Conservation (phyloP, 2,888 invertebrate genomes). For the Epiblema foenella region DNA sequence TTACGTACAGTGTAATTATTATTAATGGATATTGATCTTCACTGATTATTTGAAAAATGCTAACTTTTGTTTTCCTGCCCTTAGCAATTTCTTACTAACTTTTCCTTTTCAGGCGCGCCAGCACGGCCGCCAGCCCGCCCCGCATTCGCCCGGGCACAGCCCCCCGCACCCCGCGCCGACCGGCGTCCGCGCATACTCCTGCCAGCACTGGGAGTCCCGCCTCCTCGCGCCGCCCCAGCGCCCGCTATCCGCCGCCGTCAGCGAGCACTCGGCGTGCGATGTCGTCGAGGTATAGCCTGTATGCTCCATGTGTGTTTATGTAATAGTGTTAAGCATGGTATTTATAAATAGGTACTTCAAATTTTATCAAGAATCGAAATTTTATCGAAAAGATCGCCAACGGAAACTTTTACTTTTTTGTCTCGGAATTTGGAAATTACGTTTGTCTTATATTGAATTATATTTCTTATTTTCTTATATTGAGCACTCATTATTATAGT, state of each 20-base stretch:
- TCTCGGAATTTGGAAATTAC: no score
- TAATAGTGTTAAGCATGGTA: constrained; percentile 46
- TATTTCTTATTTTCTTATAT: no score
- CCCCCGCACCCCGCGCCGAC: constrained; percentile 83
- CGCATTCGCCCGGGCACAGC: constrained; percentile 82
- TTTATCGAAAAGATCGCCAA: background rate
- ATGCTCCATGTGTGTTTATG: constrained; percentile 60
- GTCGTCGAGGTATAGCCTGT: constrained; percentile 79
- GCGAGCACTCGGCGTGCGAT: constrained; percentile 78
- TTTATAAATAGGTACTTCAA: background rate
- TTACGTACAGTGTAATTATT: no score
- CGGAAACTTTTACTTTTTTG: background rate
- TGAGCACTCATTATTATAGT: no score
- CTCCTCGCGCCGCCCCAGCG: constrained; percentile 80
- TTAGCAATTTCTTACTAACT: background rate
- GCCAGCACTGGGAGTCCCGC: constrained; percentile 85
- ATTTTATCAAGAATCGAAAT: background rate
- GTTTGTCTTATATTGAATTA: no score
- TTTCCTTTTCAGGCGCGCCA: constrained; percentile 73
- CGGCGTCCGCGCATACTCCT: constrained; percentile 85
- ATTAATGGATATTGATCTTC: no score
- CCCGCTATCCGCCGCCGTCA: constrained; percentile 79
- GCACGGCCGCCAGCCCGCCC: constrained; percentile 83
- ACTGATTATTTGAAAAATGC: no score
- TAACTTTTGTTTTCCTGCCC: no score